These are phyloP conservation scores for Drosophila macrospina DNA, from an alignment of 2,888 invertebrate genomes.

Conservation along the genomic window DNA sequence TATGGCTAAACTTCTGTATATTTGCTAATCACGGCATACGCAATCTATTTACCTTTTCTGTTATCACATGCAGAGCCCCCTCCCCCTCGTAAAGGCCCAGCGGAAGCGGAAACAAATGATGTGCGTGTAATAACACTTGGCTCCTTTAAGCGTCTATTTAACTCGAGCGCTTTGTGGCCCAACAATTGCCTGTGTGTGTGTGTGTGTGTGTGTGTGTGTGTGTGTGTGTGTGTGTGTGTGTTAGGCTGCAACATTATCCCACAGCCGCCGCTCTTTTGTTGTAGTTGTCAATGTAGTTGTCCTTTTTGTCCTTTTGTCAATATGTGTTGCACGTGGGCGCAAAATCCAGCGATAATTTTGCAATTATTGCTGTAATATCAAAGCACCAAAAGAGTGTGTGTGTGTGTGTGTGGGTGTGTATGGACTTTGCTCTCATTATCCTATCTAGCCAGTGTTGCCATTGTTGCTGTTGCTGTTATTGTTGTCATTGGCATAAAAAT, in stretches of 20 bases:
- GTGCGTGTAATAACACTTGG: constrained; percentile 27
- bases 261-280: constrained; percentile 10
- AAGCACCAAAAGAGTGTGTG: constrained; percentile 43
- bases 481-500: constrained; percentile 61
- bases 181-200: background rate
- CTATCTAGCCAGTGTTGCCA: constrained; percentile 44
- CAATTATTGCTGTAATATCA: constrained; percentile 78
- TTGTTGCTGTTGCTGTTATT: constrained; percentile 34
- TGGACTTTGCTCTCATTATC: constrained; percentile 41
- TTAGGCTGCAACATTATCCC: constrained; percentile 8
- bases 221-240: background rate
- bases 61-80: too few relatives aligned
- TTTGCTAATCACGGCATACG: too few relatives aligned
- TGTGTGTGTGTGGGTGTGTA: constrained; percentile 2
- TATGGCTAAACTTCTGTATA: too few relatives aligned
- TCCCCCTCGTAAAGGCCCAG: too few relatives aligned
- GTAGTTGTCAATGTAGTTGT: constrained; percentile 16
- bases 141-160: constrained; percentile 11
- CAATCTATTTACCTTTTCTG: too few relatives aligned
- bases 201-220: constrained; percentile 3
- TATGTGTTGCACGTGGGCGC: constrained; percentile 67
- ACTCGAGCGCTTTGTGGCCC: constrained; percentile 1
- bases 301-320: constrained; percentile 38
- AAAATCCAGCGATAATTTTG: constrained; percentile 78
- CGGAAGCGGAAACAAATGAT: constrained; percentile 18